A percentile compares a stretch with the other conserved stretches of the same genome.
These are phyloP conservation scores for Tetropium fuscum DNA, from an alignment of 2,888 invertebrate species.

Conservation along the genomic window DNA sequence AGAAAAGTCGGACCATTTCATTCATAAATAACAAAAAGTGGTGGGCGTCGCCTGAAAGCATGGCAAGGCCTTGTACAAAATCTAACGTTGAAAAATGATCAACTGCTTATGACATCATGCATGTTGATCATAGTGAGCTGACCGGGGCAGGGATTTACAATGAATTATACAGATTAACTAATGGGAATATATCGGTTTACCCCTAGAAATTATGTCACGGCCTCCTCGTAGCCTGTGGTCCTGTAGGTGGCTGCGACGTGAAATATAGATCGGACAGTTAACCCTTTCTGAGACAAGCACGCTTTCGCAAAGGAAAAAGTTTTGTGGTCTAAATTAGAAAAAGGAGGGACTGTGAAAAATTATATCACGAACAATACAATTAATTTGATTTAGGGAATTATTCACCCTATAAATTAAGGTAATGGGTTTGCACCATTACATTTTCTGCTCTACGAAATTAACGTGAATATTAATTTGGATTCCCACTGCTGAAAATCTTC, in stretches of 20 bases:
- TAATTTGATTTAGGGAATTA: constrained; percentile 55
- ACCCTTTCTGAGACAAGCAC: constrained; percentile 49
- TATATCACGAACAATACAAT: constrained; percentile 45
- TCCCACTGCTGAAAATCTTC: too few relatives aligned
- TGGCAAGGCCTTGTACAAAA: constrained; percentile 37
- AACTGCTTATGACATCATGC: constrained; percentile 49
- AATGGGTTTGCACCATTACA: constrained; percentile 29
- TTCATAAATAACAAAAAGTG: constrained; percentile 45
- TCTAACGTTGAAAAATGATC: constrained; percentile 50
- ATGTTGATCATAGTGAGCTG: constrained; percentile 48
- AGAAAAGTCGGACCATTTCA: constrained; percentile 40
- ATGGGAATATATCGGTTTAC: constrained; percentile 36
- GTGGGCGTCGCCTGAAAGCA: constrained; percentile 37
- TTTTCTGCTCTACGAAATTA: too few relatives aligned
- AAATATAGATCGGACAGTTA: constrained; percentile 49
- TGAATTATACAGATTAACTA: constrained; percentile 48
- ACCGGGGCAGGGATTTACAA: constrained; percentile 49
- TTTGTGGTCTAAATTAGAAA: constrained; percentile 39
- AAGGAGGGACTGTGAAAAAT: constrained; percentile 45
- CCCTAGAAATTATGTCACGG: constrained; percentile 41
- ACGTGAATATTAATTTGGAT: too few relatives aligned
- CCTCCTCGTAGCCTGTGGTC: constrained; percentile 24
- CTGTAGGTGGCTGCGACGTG: constrained; percentile 48
- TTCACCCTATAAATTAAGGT: constrained; percentile 40
- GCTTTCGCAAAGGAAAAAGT: constrained; percentile 38